Base-by-base conservation (phyloP, 2,888 invertebrate species). In the Ceriagrion tenellum region DNA sequence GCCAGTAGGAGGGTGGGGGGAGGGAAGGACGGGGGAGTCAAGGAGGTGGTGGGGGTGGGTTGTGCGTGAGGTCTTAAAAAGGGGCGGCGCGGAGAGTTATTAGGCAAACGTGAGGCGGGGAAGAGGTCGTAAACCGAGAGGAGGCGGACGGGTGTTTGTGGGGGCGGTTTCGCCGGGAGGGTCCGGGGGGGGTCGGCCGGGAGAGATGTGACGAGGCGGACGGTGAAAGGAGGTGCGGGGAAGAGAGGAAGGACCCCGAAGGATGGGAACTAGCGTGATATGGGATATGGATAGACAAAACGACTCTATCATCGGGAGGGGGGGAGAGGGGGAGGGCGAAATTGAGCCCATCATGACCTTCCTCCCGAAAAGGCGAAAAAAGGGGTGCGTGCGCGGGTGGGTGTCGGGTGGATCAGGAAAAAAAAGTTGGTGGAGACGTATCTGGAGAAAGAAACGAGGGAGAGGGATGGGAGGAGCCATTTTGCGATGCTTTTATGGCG, bases 21-120 rank as follows among this genome's bases (percentile, higher is more conserved):
- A 26, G 26, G 1, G 13, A 55, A 26, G 12, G 55, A 55, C 0
- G n/a, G 3, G 47, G 13, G 47, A 47, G 47, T 12, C 8, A 47
- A n/a, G 30, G 13, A 55, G 69, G 30, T 26, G 63, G 63, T n/a
- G 55, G 30, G 91, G 74, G 20, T n/a, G 47, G 55, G 26, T 63
- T 23, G 91, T 63, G 91, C 91, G 91, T 91, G 93, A 93, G 93
- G 93, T 47, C 93, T 93, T 93, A 93, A 93, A 93, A 93, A 93
- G 69, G 93, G 93, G 93, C 40, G 91, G 91, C 35, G 91, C 91
- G 69, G 93, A 93, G 93, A 93, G 93, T 93, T 93, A 93, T 93
- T 93, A 93, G 93, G 69, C 93, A 93, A 93, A 93, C 93, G 93
- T 93, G 93, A 40, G 93, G 93, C 69, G 47, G 47, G 47, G 47